phyloP scores from a whole-genome alignment of 2,113 vertebrate species.

The Notothenia coriiceps region DNA sequence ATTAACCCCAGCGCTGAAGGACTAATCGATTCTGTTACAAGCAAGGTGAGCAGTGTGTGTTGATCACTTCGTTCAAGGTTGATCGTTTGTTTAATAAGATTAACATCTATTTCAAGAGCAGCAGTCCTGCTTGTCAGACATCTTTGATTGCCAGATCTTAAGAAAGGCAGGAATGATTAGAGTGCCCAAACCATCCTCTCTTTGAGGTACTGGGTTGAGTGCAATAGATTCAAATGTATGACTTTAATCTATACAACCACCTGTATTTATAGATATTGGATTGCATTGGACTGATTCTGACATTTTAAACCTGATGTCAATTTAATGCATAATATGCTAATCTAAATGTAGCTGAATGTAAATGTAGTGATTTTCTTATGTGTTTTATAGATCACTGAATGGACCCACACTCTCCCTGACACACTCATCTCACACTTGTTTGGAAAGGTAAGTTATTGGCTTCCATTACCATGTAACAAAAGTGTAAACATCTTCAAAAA shows the following conservation, averaged over 20 bases:
- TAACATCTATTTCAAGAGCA: neutral
- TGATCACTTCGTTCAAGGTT: neutral
- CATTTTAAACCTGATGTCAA: neutral
- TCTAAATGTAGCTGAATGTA: neutral
- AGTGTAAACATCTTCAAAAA: neutral
- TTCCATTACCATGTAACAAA: neutral
- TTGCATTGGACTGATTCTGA: neutral
- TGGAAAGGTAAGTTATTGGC: conserved; percentile 86
- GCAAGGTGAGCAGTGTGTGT: conserved; percentile 84
- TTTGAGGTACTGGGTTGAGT: no score
- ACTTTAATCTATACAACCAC: neutral
- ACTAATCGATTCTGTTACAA: conserved; percentile 91
- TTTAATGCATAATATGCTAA: no score
- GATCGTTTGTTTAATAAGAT: neutral
- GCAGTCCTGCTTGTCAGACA: no score
- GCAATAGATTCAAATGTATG: no score
- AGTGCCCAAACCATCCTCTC: no score
- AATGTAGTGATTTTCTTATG: conserved; percentile 7
- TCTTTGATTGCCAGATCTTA: no score
- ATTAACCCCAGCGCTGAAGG: conserved; percentile 93
- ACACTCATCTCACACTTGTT: conserved; percentile 93
- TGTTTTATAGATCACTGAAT: conserved; percentile 88
- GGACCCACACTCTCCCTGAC: conserved; percentile 92
- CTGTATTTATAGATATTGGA: neutral
- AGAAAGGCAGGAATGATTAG: no score